A percentile compares a stretch with the other conserved stretches of the same genome.
Evolutionary conservation across 2,888 invertebrate species (phyloP).

Genomic region (Drosophila seclusa): DNA sequence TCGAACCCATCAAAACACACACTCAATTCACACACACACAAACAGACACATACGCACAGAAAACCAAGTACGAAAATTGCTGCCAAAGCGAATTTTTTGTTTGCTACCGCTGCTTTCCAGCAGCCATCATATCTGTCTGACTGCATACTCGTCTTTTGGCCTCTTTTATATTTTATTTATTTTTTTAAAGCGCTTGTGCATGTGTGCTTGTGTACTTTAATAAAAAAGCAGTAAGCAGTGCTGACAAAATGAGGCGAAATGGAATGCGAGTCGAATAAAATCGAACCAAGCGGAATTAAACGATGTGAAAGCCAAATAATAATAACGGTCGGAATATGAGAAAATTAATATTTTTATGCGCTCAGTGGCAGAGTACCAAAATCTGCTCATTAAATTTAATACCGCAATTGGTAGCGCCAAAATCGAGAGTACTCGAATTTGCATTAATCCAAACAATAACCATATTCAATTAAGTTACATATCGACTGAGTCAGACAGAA

Average conservation of each 20-base stretch:
- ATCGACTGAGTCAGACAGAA: neutral
- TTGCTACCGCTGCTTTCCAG: neutral
- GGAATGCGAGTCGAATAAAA: constrained; percentile 31
- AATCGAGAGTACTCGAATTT: constrained; percentile 22
- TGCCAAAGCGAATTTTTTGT: constrained; percentile 61
- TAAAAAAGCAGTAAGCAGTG: constrained; percentile 56
- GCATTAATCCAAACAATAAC: constrained; percentile 36
- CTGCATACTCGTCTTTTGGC: constrained; percentile 23
- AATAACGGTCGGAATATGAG: constrained; percentile 65
- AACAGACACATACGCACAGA: neutral
- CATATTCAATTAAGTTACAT: constrained; percentile 29
- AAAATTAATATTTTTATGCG: constrained; percentile 66
- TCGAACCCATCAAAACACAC: constrained; percentile 11
- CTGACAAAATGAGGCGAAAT: constrained; percentile 37
- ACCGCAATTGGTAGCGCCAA: constrained; percentile 34
- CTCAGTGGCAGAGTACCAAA: constrained; percentile 30
- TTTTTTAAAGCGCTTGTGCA: constrained; percentile 18
- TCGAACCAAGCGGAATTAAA: constrained; percentile 18
- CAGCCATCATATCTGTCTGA: constrained; percentile 13
- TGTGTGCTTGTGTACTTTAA: constrained; percentile 39
- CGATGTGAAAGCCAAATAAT: constrained; percentile 43
- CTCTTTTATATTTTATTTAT: neutral
- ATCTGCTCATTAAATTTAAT: constrained; percentile 54
- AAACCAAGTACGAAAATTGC: constrained; percentile 48
- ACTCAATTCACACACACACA: constrained; percentile 11